phyloP scores from a whole-genome alignment of 53 echinoderm and acorn worm species.

The Temnopleurus reevesii region DNA sequence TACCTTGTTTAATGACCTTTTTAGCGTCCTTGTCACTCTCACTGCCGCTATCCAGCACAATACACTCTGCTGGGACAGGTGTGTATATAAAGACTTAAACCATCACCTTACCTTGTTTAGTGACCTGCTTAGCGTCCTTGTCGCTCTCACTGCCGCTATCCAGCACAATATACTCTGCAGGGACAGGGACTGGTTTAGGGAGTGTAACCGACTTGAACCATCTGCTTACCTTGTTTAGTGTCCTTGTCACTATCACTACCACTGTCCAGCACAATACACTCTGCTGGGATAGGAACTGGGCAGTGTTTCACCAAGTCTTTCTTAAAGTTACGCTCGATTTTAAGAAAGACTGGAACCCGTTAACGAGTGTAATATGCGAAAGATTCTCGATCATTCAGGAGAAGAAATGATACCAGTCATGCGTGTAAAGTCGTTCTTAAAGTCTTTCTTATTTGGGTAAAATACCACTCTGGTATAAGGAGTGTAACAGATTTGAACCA shows the following conservation, averaged over 20 bases:
- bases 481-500: too few relatives aligned
- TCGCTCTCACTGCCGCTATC: slow-evolving; percentile 84
- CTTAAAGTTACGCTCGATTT: too few relatives aligned
- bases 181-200: background rate
- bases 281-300: background rate
- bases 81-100: too few relatives aligned
- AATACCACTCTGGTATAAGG: too few relatives aligned
- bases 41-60: slow-evolving; percentile 81
- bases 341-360: too few relatives aligned
- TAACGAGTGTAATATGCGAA: too few relatives aligned
- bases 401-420: too few relatives aligned
- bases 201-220: background rate
- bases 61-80: slow-evolving; percentile 59
- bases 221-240: too few relatives aligned
- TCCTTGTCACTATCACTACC: slow-evolving; percentile 81
- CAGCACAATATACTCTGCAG: slow-evolving; percentile 76
- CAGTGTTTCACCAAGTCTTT: too few relatives aligned
- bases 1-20: slow-evolving; percentile 59
- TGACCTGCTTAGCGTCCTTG: slow-evolving; percentile 51
- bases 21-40: slow-evolving; percentile 70
- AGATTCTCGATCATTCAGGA: too few relatives aligned
- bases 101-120: slow-evolving; percentile 61
- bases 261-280: slow-evolving; percentile 83
- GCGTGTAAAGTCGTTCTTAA: too few relatives aligned
- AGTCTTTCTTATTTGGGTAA: too few relatives aligned